Conservation (phyloP, 1,140 invertebrate species). For the Hypothenemus hampei region DNA sequence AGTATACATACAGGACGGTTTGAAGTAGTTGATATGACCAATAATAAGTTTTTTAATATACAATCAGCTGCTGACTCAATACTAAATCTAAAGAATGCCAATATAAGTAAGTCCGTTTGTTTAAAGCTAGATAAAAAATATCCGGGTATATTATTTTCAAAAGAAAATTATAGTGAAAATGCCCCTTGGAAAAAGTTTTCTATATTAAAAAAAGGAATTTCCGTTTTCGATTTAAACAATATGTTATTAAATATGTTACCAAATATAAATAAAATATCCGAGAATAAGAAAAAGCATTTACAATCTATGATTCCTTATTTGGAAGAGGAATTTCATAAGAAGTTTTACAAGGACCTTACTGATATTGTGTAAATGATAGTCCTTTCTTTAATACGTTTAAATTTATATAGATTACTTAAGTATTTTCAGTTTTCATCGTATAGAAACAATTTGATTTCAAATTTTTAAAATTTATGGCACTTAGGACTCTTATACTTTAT, state of each 20-base stretch:
- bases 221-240: slow-evolving; percentile 12
- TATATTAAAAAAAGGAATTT: slow-evolving; percentile 20
- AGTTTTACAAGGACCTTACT: no score
- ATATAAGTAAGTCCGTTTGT: slow-evolving; percentile 17
- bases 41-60: slow-evolving; percentile 23
- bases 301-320: no score
- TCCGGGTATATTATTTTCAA: slow-evolving; percentile 16
- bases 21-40: slow-evolving; percentile 17
- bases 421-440: no score
- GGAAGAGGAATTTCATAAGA: no score
- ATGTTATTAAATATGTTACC: slow-evolving; percentile 4
- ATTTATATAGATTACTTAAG: no score
- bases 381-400: no score
- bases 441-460: no score
- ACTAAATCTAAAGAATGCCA: slow-evolving; percentile 19
- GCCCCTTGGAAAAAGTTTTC: neutral
- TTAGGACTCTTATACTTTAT: no score
- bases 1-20: slow-evolving; percentile 24
- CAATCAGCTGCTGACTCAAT: slow-evolving; percentile 16
- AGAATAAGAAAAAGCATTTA: no score
- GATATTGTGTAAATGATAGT: no score
- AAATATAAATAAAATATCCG: slow-evolving; percentile 19
- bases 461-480: no score
- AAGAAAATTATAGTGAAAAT: slow-evolving; percentile 6
- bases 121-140: slow-evolving; percentile 13